Evolutionary conservation across 2,888 invertebrate genomes (phyloP), one percentile per base, ranked within the genome.

Genomic region (Aphidoletes aphidimyza): DNA sequence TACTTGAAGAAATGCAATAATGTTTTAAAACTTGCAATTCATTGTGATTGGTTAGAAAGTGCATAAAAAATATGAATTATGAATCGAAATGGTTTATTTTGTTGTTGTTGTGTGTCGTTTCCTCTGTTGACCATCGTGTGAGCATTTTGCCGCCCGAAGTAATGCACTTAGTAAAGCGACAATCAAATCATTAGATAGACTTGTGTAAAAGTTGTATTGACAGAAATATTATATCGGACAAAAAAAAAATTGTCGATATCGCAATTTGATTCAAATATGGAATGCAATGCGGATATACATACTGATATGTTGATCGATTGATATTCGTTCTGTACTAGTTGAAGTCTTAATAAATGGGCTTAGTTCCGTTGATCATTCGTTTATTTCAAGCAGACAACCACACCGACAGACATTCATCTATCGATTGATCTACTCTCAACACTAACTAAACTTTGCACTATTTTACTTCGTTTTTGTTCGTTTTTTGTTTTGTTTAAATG

Each of bases 231-330:
- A 30, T n/a, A 30, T 69, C 69, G 26, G 34, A 30, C 69, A 69
- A 69, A 69, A 11, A 69, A 54, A 22, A 54, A 30, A 69, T 69
- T 69, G 69, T 69, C 69, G 69, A n/a, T n/a, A n/a, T 30, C 69
- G n/a, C 30, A 69, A 69, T 11, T 69, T 30, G 69, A 69, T 14
- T 30, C 69, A 69, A 69, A 69, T 69, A 69, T 69, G 69, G 69
- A 69, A 69, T 69, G 69, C 69, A 30, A 69, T 69, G 69, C 69
- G 69, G 69, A 69, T 69, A 69, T 69, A 69, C 69, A 69, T 69
- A 69, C 30, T 30, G 69, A 69, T 69, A 69, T 69, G 30, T 69
- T 69, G 69, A 69, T 30, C 8, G 69, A 2, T 69, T 30, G 69
- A 69, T 69, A 69, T 69, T 26, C 34, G 34, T 69, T 69, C 69